Evolutionary conservation across 2,888 invertebrate genomes (phyloP), one percentile per base, ranked within the genome.

Genomic region (Noctua fimbriata): DNA sequence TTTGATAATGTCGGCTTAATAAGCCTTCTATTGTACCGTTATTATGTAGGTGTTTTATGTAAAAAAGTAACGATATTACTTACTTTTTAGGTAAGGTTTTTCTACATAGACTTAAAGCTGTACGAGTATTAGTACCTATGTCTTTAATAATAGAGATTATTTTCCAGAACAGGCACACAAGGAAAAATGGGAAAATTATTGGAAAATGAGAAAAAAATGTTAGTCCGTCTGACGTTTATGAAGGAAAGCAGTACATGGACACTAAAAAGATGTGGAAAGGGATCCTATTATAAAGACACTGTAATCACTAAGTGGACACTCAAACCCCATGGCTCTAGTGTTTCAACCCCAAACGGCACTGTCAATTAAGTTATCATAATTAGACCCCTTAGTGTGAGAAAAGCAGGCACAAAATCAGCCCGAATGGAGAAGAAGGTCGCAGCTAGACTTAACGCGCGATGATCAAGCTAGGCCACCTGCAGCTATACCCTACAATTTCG

Each of bases 1-100:
- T 86, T 89, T 87, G 83, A 85, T 89, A 88, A 89, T 89, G 82
- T 79, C 63, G 78, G 73, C 73, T 88, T 89, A 89, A 83, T 84
- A 86, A 81, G 76, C 49, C 44, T 12, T 58, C 73, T 65, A 65
- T 84, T 87, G 84, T 83, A 55, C 41, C 44, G 74, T 41, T 77
- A 67, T 75, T 71, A 73, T 69, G n/a, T 74, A 76, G 73, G 79
- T 80, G 87, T 84, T 79, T 69, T 69, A 80, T 49, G 58, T 67
- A 47, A 70, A 81, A 55, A 44, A 32, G 36, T 63, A 71, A 58
- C 36, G 32, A 55, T 76, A 65, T 81, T 81, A 79, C 67, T 41
- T 84, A 74, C 21, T 21, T 84, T 82, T 73, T 24, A 36, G n/a
- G 10, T 32, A 28, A n/a, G 32, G 18, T 32, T 18, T 44, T 16